Base-by-base conservation (phyloP, 2,797 vertebrate genomes). In the Lacerta agilis region DNA sequence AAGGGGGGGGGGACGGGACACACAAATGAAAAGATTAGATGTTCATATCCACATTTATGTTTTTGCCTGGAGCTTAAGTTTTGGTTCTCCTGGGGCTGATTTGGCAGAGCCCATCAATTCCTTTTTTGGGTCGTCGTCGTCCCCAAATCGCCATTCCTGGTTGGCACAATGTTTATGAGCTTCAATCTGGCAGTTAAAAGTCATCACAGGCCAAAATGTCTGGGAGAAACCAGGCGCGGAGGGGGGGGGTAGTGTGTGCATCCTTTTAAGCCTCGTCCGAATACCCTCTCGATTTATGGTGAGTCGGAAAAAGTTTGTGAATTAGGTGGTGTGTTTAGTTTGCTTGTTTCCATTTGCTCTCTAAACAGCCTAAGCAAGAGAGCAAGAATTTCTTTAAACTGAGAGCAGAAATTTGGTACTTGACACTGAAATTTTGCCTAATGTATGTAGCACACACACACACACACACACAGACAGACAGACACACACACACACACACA, bases 21-120 rank as follows among this genome's bases (percentile, higher is more conserved):
- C 90, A 95, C 94, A 96, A 93, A 95, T 88, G 86, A 90, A 95
- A 95, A 97, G 96, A 97, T 97, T 95, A 96, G 93, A 96, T 96
- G 95, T 96, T 96, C 94, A 90, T 97, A 94, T 96, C 95, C 96
- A 95, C 92, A 89, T 96, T 67, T 96, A 95, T 92, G 87, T 96
- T 61, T 93, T 94, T 86, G 93, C 92, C 95, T 97, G 96, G 96
- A 96, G 94, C 96, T 96, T 88, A 94, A 90, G 67, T 89, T 89
- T 87, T 91, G 85, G 72, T 80, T 93, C 93, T 94, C 93, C 90
- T 27, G 83, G 41, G 71, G 58, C 69, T 66, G 61, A 3, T 49
- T 80, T 75, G 67, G 33, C 72, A 81, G 67, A 20, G 41, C 79
- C 77, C 15, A 23, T 71, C 10, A 3, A 5, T 80, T 72, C 69